phyloP scores from a whole-genome alignment of 2,888 invertebrate genomes.

The Mystacides longicornis region DNA sequence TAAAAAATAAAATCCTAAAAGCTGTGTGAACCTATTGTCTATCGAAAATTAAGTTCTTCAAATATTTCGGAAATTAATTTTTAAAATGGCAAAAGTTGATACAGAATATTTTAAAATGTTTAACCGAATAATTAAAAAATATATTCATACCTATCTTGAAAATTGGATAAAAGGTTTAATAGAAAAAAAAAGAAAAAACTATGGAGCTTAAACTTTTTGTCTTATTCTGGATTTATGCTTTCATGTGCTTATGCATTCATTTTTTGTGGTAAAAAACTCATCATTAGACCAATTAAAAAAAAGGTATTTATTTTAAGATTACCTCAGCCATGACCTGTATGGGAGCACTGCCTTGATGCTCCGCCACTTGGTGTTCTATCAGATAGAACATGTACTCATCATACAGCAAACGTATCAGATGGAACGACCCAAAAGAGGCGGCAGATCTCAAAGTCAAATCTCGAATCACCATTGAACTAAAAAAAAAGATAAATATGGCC shows the following conservation, averaged over 20 bases:
- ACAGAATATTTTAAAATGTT: no score
- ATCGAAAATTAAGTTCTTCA: no score
- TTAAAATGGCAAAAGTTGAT: no score
- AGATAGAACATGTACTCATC: slow-evolving; percentile 99
- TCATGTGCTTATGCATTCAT: background rate
- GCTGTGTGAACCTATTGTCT: no score
- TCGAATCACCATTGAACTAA: slow-evolving; percentile 94
- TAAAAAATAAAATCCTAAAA: no score
- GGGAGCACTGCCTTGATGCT: slow-evolving; percentile 82
- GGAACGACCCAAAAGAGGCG: slow-evolving; percentile 98
- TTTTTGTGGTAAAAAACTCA: background rate
- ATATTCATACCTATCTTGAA: background rate
- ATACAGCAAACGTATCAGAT: slow-evolving; percentile 92
- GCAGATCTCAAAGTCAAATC: slow-evolving; percentile 94
- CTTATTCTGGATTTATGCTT: background rate
- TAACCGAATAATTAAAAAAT: background rate
- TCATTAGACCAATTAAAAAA: background rate
- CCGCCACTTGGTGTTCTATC: slow-evolving; percentile 93
- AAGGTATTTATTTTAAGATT: slow-evolving; percentile 24
- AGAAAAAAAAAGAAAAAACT: background rate
- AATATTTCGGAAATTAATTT: no score
- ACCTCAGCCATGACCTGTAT: slow-evolving; percentile 84
- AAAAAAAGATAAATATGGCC: slow-evolving; percentile 25
- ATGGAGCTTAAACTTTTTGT: background rate
- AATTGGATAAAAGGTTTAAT: background rate